Percentiles rank a stretch among this genome's conserved stretches.
Conservation (phyloP, 2,113 vertebrate genomes). For the Mesoclemmys tuberculata region DNA sequence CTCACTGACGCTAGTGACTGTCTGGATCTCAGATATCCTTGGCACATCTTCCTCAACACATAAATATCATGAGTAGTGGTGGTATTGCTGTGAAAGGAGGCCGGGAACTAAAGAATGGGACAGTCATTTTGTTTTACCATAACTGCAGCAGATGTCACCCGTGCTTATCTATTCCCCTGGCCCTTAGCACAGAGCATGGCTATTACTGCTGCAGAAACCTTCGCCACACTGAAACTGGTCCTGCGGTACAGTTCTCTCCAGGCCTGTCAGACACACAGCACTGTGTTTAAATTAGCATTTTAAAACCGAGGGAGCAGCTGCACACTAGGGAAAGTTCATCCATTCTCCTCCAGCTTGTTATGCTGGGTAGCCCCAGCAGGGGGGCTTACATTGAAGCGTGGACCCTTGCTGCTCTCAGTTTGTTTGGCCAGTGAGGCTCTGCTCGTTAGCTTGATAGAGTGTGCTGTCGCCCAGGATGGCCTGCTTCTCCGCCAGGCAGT, state of each 20-base stretch:
- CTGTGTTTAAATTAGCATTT: constrained; percentile 53
- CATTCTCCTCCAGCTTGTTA: constrained; percentile 46
- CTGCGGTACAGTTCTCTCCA: rapidly evolving
- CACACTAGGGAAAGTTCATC: constrained; percentile 37
- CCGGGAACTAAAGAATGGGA: not conserved
- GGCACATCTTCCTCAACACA: rapidly evolving
- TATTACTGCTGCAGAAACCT: rapidly evolving
- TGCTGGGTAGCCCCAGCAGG: not conserved
- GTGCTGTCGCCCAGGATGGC: constrained; percentile 58
- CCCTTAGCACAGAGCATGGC: not conserved
- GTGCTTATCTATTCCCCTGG: not conserved
- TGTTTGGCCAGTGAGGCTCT: constrained; percentile 63
- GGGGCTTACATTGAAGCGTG: not conserved
- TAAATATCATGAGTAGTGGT: not conserved
- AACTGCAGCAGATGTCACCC: not conserved
- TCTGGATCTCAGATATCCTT: not conserved
- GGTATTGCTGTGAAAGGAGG: not conserved
- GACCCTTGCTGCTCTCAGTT: constrained; percentile 44
- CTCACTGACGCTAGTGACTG: rapidly evolving
- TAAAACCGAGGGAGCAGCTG: constrained; percentile 69
- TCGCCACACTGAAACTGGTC: not conserved
- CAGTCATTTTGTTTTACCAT: not conserved
- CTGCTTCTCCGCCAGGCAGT: constrained; percentile 31
- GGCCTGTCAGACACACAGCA: not conserved
- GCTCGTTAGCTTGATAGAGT: constrained; percentile 77